Evolutionary conservation across 2,888 invertebrate genomes (phyloP).

Genomic region (Diogma glabrata): DNA sequence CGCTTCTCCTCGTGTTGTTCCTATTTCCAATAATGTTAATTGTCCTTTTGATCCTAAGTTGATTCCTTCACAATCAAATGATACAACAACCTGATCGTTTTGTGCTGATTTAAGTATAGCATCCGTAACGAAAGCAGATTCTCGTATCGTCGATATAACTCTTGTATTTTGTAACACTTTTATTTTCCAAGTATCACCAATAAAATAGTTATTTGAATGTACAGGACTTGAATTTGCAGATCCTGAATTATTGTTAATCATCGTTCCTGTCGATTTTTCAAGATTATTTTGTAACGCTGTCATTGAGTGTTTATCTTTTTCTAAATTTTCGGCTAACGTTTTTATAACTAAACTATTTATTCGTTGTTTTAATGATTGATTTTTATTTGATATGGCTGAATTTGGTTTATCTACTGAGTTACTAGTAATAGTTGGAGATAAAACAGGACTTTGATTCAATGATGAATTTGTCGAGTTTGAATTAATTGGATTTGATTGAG

Average conservation of each 20-base stretch:
- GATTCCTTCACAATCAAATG: slow-evolving; percentile 88
- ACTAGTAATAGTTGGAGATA: slow-evolving; percentile 25
- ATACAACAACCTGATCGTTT: slow-evolving; percentile 46
- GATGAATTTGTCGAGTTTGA: slow-evolving; percentile 14
- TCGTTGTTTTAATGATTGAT: slow-evolving; percentile 75
- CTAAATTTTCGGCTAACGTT: slow-evolving; percentile 78
- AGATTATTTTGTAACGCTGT: slow-evolving; percentile 21
- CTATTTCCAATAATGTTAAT: slow-evolving; percentile 75
- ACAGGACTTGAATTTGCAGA: slow-evolving; percentile 36
- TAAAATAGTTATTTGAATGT: slow-evolving; percentile 35
- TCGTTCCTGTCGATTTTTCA: slow-evolving; percentile 23
- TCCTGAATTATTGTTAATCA: slow-evolving; percentile 37
- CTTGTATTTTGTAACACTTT: slow-evolving; percentile 71
- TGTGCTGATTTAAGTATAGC: slow-evolving; percentile 50
- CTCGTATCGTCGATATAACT: slow-evolving; percentile 67
- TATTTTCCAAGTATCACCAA: slow-evolving; percentile 68
- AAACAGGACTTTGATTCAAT: slow-evolving; percentile 15
- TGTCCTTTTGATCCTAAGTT: slow-evolving; percentile 83
- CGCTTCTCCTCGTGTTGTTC: slow-evolving; percentile 68
- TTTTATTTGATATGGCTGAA: slow-evolving; percentile 31
- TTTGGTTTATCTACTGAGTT: slow-evolving; percentile 2
- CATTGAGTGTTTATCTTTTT: slow-evolving; percentile 34
- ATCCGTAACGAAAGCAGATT: slow-evolving; percentile 64
- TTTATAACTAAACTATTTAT: slow-evolving; percentile 81
- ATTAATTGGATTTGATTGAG: slow-evolving; percentile 41